Evolutionary conservation across 2,113 vertebrate species (phyloP).

Genomic region (Eurystomus gularis): DNA sequence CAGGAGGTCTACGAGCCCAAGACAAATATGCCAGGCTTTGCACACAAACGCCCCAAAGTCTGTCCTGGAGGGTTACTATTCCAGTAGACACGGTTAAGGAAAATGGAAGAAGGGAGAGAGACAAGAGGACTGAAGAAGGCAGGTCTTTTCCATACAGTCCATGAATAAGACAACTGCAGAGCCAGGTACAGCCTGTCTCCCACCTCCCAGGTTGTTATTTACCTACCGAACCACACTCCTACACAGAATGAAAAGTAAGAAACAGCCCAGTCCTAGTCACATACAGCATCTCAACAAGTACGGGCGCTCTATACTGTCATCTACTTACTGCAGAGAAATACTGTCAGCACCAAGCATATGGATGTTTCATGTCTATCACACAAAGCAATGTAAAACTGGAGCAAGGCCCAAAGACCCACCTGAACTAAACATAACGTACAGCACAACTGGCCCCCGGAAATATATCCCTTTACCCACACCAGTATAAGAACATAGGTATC

Average conservation of each 20-base stretch:
- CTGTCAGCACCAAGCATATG: not conserved
- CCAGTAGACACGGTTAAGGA: not conserved
- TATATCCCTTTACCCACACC: not conserved
- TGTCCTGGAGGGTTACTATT: not conserved
- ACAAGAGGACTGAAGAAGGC: not conserved
- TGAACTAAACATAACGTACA: not conserved
- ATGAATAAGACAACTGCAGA: not conserved
- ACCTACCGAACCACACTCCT: not conserved
- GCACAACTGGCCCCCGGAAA: not conserved
- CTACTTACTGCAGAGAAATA: not conserved
- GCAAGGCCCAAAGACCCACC: not conserved
- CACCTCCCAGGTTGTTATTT: not conserved
- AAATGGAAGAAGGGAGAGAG: not conserved
- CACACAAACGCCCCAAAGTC: not conserved
- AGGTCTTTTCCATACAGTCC: not conserved
- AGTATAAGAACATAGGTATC: not conserved
- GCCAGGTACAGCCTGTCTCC: not conserved
- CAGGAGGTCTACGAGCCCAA: not conserved
- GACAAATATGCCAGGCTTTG: not conserved
- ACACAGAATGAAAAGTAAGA: not conserved
- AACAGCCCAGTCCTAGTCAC: not conserved
- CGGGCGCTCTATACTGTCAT: not conserved
- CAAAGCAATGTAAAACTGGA: not conserved
- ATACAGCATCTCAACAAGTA: not conserved
- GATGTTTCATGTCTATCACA: not conserved